These are phyloP conservation scores for Sturnus vulgaris DNA, from an alignment of 2,113 vertebrate genomes.

Conservation along the genomic window DNA sequence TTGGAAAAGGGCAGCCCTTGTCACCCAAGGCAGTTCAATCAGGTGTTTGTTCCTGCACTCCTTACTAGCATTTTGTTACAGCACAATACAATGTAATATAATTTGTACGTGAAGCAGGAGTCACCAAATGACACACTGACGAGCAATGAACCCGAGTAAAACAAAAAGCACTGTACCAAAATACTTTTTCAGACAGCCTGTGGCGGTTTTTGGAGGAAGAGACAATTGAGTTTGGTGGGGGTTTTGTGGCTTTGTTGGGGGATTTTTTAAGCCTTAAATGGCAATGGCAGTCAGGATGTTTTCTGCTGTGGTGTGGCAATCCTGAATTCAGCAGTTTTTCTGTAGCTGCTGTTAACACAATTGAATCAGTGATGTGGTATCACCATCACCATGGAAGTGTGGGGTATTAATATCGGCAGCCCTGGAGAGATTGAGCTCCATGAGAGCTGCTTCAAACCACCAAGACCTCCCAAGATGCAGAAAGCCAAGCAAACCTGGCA, in stretches of 20 bases:
- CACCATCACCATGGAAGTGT: not conserved
- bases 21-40: not conserved
- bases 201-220: not conserved
- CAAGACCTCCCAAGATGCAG: not conserved
- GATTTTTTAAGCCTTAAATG: not conserved
- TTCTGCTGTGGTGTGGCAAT: not conserved
- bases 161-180: not conserved
- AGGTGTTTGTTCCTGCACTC: not conserved
- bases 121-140: not conserved
- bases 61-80: not conserved
- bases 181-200: not conserved
- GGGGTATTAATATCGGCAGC: not conserved
- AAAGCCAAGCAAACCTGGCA: not conserved
- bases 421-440: not conserved
- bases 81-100: not conserved
- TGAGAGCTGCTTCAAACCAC: not conserved
- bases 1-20: accelerated
- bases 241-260: not conserved
- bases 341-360: not conserved
- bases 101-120: not conserved
- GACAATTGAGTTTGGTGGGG: not conserved
- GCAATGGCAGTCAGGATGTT: not conserved
- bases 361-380: not conserved
- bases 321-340: not conserved
- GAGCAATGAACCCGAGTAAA: not conserved